These are phyloP conservation scores for Vombatus ursinus DNA, from an alignment of 2,113 vertebrate species.

Conservation along the genomic window DNA sequence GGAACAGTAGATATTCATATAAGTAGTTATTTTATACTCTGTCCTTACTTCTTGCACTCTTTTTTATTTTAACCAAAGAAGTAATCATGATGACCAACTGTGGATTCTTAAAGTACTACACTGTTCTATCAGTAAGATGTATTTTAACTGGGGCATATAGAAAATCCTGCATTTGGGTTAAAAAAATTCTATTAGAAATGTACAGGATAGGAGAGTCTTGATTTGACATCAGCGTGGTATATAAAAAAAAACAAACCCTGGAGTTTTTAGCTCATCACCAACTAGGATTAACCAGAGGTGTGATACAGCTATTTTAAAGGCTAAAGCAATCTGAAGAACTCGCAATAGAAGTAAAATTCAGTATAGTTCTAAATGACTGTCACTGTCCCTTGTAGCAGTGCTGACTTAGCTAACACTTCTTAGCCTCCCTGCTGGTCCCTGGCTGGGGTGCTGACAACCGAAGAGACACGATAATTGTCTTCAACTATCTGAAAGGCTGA, in stretches of 20 bases:
- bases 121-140: constrained; percentile 10
- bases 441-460: not conserved
- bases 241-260: not conserved
- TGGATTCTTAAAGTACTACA: constrained; percentile 16
- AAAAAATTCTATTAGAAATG: constrained; percentile 12
- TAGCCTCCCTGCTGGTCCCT: not conserved
- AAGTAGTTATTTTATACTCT: not conserved
- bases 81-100: not conserved
- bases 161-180: constrained; percentile 21
- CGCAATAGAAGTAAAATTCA: not conserved
- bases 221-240: not conserved
- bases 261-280: not conserved
- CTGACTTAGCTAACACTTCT: not conserved
- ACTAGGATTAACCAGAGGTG: not conserved
- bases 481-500: not conserved
- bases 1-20: not conserved
- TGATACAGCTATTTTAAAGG: not conserved
- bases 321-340: not conserved
- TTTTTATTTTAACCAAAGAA: not conserved
- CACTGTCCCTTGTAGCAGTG: not conserved
- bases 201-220: not conserved
- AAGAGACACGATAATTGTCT: not conserved
- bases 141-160: constrained; percentile 16
- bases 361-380: not conserved
- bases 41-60: not conserved